phyloP scores from a whole-genome alignment of 2,888 invertebrate species.

The Cactoblastis cactorum region DNA sequence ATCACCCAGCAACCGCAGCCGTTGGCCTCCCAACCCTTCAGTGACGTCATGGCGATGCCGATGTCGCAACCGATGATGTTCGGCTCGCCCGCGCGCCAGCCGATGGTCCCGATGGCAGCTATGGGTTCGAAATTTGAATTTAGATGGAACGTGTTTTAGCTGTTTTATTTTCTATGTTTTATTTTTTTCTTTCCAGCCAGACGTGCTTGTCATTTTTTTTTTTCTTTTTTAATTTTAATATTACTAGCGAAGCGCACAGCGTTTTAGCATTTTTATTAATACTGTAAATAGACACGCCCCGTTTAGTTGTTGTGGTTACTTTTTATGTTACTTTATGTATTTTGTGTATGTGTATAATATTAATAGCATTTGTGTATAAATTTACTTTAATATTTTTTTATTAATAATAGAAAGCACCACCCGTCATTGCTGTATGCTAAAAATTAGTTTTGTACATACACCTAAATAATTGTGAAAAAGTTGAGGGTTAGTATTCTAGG shows the following conservation, averaged over 20 bases:
- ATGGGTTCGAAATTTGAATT: conserved; percentile 62
- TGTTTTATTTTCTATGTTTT: conserved; percentile 33
- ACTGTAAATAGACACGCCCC: conserved; percentile 17
- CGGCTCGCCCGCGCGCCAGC: conserved; percentile 66
- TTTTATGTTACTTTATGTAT: conserved; percentile 21
- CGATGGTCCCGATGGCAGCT: conserved; percentile 73
- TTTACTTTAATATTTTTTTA: conserved; percentile 14
- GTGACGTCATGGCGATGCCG: conserved; percentile 60
- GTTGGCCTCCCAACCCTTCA: conserved; percentile 59
- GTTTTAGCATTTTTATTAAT: conserved; percentile 29
- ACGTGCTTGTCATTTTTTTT: conserved; percentile 24
- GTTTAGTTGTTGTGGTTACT: conserved; percentile 11
- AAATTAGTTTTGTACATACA: too few species aligned
- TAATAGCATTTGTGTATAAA: conserved; percentile 20
- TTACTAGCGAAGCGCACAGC: conserved; percentile 32
- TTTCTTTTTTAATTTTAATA: conserved; percentile 25
- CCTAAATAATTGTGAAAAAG: too few species aligned
- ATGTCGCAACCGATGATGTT: conserved; percentile 67
- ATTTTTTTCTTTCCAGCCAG: conserved; percentile 21
- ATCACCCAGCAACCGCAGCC: conserved; percentile 60
- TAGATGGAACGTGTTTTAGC: conserved; percentile 48
- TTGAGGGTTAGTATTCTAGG: too few species aligned
- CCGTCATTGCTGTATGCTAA: not conserved
- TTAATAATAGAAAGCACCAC: not conserved
- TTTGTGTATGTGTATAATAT: conserved; percentile 21